Base-by-base conservation (phyloP, 2,888 invertebrate species). In the Hypomecis atomaria region DNA sequence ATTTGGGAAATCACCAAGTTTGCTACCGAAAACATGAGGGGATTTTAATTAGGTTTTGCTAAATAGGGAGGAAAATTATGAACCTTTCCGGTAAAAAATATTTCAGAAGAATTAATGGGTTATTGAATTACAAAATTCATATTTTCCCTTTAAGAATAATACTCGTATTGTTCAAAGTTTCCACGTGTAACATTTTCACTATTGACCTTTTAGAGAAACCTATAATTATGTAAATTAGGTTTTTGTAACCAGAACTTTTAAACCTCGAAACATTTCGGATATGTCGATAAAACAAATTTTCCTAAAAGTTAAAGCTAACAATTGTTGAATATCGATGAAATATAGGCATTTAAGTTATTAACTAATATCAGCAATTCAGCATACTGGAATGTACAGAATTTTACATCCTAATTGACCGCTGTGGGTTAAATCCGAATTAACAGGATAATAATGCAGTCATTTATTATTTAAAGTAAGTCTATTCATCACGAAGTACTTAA, bases 11-110 rank as follows among this genome's bases (percentile, higher is more conserved):
- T 76, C 74, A 74, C 75, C 71, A 71, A 71, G 71, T 77, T 75
- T 72, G 67, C 71, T 72, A 63, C 65, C 57, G 72, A 72, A 74
- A 77, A 71, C 71, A 72, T 71, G 71, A 74, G 71, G 65, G 70
- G 73, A 71, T 77, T 78, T 78, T 79, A 77, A 79, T 81, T 77
- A 81, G 74, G 70, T 74, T 72, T 71, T 71, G 73, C 71, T 70
- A 76, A 75, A 76, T 67, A 66, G 65, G 70, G 60, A 73, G 66
- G 70, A 69, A 76, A 70, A 42, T 57, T 57, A 50, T 57, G 23
- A 13, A 8, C 13, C 66, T 76, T 74, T 60, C 68, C 65, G 67
- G 55, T 13, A 53, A 40, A 62, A 33, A 47, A 56, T 55, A 43
- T 55, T 48, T 40, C 9, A 43, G 48, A 48, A 10, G 9, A 37